Evolutionary conservation across 2,797 vertebrate genomes (phyloP).

Genomic region (Tenualosa thibaudeaui): DNA sequence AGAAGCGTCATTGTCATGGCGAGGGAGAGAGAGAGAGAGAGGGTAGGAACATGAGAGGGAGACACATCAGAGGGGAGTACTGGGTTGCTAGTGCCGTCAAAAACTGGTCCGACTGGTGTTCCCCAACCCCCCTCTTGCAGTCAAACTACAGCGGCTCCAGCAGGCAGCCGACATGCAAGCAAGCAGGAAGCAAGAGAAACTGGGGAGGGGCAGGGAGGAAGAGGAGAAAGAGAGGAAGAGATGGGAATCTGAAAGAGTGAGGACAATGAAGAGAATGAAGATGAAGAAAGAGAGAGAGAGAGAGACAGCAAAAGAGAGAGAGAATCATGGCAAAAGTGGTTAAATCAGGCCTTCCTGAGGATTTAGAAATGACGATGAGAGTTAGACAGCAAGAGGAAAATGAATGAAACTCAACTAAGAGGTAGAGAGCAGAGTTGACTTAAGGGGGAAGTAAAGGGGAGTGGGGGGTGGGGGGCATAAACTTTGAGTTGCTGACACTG

Average conservation of each 20-base stretch:
- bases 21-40: conserved; percentile 39
- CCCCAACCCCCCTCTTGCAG: conserved; percentile 65
- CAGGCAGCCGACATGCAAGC: conserved; percentile 96
- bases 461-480: conserved; percentile 60
- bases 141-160: conserved; percentile 59
- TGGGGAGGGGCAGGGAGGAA: conserved; percentile 20
- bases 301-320: conserved; percentile 78
- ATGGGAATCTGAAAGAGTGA: conserved; percentile 28
- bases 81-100: conserved; percentile 35
- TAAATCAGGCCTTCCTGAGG: conserved; percentile 45
- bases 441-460: conserved; percentile 32
- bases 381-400: conserved; percentile 47
- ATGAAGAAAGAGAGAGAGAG: conserved; percentile 70
- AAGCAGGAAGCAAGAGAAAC: conserved; percentile 81
- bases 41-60: conserved; percentile 5
- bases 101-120: conserved; percentile 20
- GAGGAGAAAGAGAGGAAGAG: conserved; percentile 33
- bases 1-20: conserved; percentile 53
- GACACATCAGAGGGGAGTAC: conserved; percentile 30
- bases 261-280: conserved; percentile 61
- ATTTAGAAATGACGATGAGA: conserved; percentile 44
- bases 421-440: conserved; percentile 41
- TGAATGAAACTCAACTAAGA: conserved; percentile 45
- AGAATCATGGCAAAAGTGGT: conserved; percentile 65
- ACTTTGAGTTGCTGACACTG: conserved; percentile 82